A percentile compares a stretch with the other conserved stretches of the same genome.
Evolutionary conservation across 2,113 vertebrate genomes (phyloP).

Genomic region (Scolopax mira): DNA sequence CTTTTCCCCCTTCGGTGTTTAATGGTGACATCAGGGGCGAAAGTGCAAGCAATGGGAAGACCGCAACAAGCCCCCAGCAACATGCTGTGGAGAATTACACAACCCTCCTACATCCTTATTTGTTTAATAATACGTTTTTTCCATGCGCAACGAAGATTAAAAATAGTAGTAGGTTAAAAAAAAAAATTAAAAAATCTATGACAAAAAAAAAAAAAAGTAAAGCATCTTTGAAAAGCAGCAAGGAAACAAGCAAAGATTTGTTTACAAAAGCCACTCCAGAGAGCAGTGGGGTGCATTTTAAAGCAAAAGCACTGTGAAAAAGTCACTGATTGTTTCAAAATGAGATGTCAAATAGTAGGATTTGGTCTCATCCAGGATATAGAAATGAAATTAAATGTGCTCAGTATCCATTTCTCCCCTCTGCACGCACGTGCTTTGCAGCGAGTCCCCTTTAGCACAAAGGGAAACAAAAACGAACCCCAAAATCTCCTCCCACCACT

Average conservation of each 20-base stretch:
- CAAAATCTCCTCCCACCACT: too few relatives aligned
- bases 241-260: not conserved
- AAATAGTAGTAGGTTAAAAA: not conserved
- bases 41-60: not conserved
- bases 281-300: rapidly evolving
- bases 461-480: too few relatives aligned
- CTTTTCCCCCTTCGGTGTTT: not conserved
- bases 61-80: not conserved
- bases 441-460: rapidly evolving
- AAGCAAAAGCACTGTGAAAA: not conserved
- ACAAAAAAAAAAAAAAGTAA: not conserved
- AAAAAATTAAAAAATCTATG: not conserved
- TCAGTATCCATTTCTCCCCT: too few relatives aligned
- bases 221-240: not conserved
- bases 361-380: rapidly evolving
- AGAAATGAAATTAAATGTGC: not conserved
- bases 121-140: not conserved
- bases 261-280: not conserved
- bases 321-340: not conserved
- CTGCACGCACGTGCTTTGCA: rapidly evolving
- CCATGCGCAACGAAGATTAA: not conserved
- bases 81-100: not conserved
- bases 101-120: not conserved
- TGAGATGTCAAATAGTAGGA: not conserved
- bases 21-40: not conserved